These are phyloP conservation scores for Caenorhabditis sulstoni DNA, from an alignment of 2,888 invertebrate genomes.

Conservation along the genomic window DNA sequence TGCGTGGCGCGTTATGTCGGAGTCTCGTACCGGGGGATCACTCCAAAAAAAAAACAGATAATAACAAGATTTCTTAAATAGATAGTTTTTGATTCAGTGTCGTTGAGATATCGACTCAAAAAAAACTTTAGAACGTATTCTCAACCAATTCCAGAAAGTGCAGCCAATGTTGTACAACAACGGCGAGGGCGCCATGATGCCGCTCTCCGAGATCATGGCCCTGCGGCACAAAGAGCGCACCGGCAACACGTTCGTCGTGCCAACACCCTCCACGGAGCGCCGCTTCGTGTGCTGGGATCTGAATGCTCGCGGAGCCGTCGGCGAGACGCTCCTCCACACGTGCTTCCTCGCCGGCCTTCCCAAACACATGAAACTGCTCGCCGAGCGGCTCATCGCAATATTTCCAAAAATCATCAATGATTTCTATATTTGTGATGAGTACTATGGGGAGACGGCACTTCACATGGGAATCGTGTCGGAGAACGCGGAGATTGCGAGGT, in stretches of 20 bases:
- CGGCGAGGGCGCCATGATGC: slow-evolving; percentile 73
- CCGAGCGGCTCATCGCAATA: slow-evolving; percentile 91
- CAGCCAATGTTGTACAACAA: slow-evolving; percentile 75
- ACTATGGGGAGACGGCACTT: slow-evolving; percentile 82
- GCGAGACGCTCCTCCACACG: slow-evolving; percentile 93
- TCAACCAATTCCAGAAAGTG: slow-evolving; percentile 73
- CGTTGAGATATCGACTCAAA: too few relatives aligned
- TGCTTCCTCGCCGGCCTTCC: slow-evolving; percentile 83
- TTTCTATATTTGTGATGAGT: slow-evolving; percentile 77
- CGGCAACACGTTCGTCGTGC: slow-evolving; percentile 60
- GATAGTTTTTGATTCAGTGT: too few relatives aligned
- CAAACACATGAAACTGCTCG: slow-evolving; percentile 85
- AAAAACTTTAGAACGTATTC: too few relatives aligned
- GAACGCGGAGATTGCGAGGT: slow-evolving; percentile 97
- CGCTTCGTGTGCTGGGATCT: slow-evolving; percentile 76
- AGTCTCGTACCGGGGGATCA: too few relatives aligned
- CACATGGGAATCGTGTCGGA: slow-evolving; percentile 99
- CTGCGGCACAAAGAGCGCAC: slow-evolving; percentile 75
- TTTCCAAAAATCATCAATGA: slow-evolving; percentile 92
- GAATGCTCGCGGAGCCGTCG: slow-evolving; percentile 88
- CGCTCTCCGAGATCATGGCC: slow-evolving; percentile 71
- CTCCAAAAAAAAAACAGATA: too few relatives aligned
- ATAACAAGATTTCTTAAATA: too few relatives aligned
- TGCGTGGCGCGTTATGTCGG: too few relatives aligned
- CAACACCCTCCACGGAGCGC: slow-evolving; percentile 57